A percentile compares a stretch with the other conserved stretches of the same genome.
These are phyloP conservation scores for Drosophila ustulata DNA, from an alignment of 2,888 invertebrate genomes.

Conservation along the genomic window DNA sequence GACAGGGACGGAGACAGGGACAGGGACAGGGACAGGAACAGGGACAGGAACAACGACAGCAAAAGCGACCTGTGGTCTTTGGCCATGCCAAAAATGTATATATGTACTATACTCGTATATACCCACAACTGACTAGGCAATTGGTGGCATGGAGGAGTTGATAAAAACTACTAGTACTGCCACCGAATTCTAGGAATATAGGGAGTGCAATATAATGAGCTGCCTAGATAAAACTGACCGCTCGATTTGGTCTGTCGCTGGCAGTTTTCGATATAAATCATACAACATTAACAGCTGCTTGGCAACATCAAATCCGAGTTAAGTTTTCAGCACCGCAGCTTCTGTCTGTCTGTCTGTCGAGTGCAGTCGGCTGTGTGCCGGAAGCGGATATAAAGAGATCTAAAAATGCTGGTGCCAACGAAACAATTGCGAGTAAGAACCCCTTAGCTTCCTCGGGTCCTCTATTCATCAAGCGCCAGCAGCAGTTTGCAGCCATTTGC, in stretches of 20 bases:
- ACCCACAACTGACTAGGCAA: neutral
- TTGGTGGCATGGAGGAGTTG: conserved; percentile 13
- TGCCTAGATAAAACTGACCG: conserved; percentile 39
- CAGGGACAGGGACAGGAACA: conserved; percentile 2
- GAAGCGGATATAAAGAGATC: conserved; percentile 62
- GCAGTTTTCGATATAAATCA: conserved; percentile 75
- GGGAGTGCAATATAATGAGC: conserved; percentile 69
- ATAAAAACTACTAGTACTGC: conserved; percentile 8
- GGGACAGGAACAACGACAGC: no score
- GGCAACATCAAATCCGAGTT: conserved; percentile 80
- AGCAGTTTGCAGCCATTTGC: conserved; percentile 4
- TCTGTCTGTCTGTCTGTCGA: conserved; percentile 32
- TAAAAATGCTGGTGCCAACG: conserved; percentile 58
- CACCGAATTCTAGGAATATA: conserved; percentile 3
- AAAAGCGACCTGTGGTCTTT: conserved; percentile 26
- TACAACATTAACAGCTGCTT: conserved; percentile 83
- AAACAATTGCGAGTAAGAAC: conserved; percentile 58
- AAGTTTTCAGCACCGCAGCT: conserved; percentile 68
- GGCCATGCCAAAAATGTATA: conserved; percentile 26
- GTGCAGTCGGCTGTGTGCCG: conserved; percentile 52
- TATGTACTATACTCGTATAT: neutral
- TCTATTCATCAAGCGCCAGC: neutral
- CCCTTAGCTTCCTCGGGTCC: neutral
- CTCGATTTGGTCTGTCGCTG: conserved; percentile 40
- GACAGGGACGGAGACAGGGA: neutral